phyloP scores from a whole-genome alignment of 2,888 invertebrate species.

The Graphium colonna region DNA sequence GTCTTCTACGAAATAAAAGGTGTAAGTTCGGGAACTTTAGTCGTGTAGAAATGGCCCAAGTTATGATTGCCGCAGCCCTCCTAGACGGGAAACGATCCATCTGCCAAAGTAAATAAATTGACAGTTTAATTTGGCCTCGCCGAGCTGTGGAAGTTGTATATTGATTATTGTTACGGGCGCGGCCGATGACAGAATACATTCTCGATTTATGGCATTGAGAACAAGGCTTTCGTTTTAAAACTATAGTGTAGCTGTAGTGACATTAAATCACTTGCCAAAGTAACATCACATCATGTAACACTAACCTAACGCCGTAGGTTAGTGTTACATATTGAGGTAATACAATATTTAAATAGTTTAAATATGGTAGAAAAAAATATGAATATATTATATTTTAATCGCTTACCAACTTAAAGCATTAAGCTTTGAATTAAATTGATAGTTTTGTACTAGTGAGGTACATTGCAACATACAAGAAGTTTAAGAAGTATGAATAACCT shows the following conservation, averaged over 20 bases:
- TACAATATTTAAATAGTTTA: too few relatives aligned
- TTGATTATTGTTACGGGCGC: slow-evolving; percentile 15
- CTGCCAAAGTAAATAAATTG: slow-evolving; percentile 57
- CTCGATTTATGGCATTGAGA: not conserved
- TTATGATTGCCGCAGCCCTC: slow-evolving; percentile 35
- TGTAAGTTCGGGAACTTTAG: slow-evolving; percentile 2
- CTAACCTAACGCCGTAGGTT: too few relatives aligned
- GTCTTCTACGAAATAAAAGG: slow-evolving; percentile 5
- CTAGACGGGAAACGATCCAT: slow-evolving; percentile 53
- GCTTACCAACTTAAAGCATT: too few relatives aligned
- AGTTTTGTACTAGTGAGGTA: too few relatives aligned
- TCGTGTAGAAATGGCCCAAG: slow-evolving; percentile 27
- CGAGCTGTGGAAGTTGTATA: slow-evolving; percentile 11
- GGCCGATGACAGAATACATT: not conserved
- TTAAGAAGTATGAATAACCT: too few relatives aligned
- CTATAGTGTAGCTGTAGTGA: not conserved
- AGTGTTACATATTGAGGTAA: too few relatives aligned
- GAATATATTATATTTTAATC: too few relatives aligned
- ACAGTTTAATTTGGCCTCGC: slow-evolving; percentile 52
- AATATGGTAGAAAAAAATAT: too few relatives aligned
- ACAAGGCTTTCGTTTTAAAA: slow-evolving; percentile 4
- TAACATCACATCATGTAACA: too few relatives aligned
- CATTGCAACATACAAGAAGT: too few relatives aligned
- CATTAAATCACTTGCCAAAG: not conserved
- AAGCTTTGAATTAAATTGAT: too few relatives aligned